Percentiles rank a stretch among this genome's conserved stretches.
Conservation (phyloP, 2,888 invertebrate species). For the Oithona nana region DNA sequence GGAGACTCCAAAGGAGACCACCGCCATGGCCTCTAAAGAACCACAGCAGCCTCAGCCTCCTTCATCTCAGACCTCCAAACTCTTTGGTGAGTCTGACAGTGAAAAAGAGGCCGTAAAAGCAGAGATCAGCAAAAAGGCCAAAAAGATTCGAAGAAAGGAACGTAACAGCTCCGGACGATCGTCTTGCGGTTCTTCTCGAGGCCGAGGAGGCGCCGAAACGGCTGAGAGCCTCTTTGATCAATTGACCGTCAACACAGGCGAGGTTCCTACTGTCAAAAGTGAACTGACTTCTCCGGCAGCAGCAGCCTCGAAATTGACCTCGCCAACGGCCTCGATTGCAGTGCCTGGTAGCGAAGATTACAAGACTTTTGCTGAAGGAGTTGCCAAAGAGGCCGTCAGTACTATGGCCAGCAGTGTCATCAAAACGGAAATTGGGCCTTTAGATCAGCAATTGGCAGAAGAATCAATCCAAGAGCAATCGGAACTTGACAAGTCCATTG, state of each 20-base stretch:
- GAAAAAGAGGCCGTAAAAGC: constrained; percentile 26
- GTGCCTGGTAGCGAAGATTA: no score
- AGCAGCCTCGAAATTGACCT: not conserved
- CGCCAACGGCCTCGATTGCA: not conserved
- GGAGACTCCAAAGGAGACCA: not conserved
- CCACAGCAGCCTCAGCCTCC: not conserved
- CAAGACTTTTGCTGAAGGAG: not conserved
- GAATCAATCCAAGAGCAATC: not conserved
- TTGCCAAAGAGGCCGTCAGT: constrained; percentile 17
- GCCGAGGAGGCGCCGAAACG: constrained; percentile 12
- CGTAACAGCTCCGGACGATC: not conserved
- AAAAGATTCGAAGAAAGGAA: constrained; percentile 51
- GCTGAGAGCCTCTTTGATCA: constrained; percentile 1
- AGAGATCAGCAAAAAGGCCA: constrained; percentile 34
- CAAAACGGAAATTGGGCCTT: constrained; percentile 22
- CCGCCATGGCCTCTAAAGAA: not conserved
- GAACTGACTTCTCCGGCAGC: not conserved
- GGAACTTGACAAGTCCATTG: not conserved
- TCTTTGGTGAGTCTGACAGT: not conserved
- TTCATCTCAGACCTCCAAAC: not conserved
- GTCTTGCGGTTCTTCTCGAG: not conserved
- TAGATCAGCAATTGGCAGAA: not conserved
- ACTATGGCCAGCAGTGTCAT: not conserved
- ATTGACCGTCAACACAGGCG: not conserved
- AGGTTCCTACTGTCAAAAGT: not conserved